A percentile compares a stretch with the other conserved stretches of the same genome.
Evolutionary conservation across 2,888 invertebrate genomes (phyloP).

Genomic region (Anoncus sp.): DNA sequence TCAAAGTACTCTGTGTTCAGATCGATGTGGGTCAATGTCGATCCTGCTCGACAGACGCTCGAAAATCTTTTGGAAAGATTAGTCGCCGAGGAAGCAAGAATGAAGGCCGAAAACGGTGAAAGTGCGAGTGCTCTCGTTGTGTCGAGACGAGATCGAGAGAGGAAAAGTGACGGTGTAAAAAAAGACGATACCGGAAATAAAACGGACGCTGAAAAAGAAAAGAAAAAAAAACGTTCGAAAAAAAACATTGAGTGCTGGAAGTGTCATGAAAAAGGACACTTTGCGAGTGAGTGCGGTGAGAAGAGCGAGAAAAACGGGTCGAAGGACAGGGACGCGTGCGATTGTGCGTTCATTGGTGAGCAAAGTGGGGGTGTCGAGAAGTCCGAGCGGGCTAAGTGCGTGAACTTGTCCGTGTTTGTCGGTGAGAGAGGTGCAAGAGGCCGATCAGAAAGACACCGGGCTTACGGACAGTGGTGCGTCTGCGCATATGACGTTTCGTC

Average conservation of each 20-base stretch:
- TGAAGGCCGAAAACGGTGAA: constrained; percentile 20
- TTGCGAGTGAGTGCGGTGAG: constrained; percentile 51
- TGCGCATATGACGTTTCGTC: constrained; percentile 52
- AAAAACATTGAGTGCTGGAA: constrained; percentile 45
- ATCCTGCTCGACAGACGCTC: constrained; percentile 42
- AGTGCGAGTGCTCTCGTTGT: constrained; percentile 37
- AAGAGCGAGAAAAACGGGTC: constrained; percentile 41
- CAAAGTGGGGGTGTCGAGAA: constrained; percentile 38
- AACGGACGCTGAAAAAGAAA: constrained; percentile 27
- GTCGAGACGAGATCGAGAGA: constrained; percentile 17
- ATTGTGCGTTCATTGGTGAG: constrained; percentile 49
- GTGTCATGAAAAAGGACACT: constrained; percentile 52
- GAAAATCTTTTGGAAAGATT: constrained; percentile 46
- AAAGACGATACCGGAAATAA: constrained; percentile 13
- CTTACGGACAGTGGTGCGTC: constrained; percentile 58
- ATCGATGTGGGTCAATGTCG: constrained; percentile 36
- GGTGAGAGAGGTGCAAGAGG: constrained; percentile 29
- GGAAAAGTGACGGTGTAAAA: constrained; percentile 27
- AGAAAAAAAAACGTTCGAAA: constrained; percentile 37
- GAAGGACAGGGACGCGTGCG: constrained; percentile 36
- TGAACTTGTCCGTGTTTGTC: constrained; percentile 22
- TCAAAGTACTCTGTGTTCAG: constrained; percentile 35
- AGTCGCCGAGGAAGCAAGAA: constrained; percentile 38
- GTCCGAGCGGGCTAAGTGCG: constrained; percentile 40
- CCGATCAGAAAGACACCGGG: constrained; percentile 42